phyloP scores from a whole-genome alignment of 2,797 vertebrate species.

The Ficedula albicollis region DNA sequence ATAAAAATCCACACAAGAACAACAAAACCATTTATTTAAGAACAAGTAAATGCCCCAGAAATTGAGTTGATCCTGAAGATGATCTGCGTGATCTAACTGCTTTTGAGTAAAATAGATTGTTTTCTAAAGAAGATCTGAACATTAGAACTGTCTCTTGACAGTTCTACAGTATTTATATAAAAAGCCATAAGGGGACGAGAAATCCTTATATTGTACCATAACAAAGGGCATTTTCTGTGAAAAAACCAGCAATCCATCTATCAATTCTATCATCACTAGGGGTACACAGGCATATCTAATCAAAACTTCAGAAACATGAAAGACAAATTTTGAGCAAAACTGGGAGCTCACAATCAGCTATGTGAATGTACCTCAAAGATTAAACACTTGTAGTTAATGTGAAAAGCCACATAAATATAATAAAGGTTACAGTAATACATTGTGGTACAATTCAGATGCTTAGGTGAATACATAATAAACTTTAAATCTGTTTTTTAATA shows the following conservation, averaged over 20 bases:
- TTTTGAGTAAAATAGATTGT: not conserved
- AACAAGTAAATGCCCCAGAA: not conserved
- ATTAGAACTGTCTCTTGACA: not conserved
- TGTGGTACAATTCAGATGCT: not conserved
- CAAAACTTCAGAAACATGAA: not conserved
- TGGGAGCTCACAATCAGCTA: not conserved
- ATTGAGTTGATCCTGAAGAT: not conserved
- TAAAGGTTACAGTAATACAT: not conserved
- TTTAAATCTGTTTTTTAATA: not conserved
- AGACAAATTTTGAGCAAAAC: not conserved
- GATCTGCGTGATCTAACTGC: not conserved
- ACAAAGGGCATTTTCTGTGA: not conserved
- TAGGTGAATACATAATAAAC: not conserved
- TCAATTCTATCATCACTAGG: not conserved
- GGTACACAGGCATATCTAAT: not conserved
- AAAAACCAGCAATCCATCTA: not conserved
- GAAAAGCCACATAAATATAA: not conserved
- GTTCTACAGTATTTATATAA: not conserved
- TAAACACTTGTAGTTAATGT: not conserved
- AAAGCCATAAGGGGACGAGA: not conserved
- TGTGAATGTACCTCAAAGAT: not conserved
- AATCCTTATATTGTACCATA: not conserved
- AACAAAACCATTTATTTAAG: not conserved
- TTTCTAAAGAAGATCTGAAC: not conserved
- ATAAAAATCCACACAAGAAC: not conserved